A percentile compares a stretch with the other conserved stretches of the same genome.
phyloP scores from a whole-genome alignment of 1,140 invertebrate species.

The Drosophila teissieri region DNA sequence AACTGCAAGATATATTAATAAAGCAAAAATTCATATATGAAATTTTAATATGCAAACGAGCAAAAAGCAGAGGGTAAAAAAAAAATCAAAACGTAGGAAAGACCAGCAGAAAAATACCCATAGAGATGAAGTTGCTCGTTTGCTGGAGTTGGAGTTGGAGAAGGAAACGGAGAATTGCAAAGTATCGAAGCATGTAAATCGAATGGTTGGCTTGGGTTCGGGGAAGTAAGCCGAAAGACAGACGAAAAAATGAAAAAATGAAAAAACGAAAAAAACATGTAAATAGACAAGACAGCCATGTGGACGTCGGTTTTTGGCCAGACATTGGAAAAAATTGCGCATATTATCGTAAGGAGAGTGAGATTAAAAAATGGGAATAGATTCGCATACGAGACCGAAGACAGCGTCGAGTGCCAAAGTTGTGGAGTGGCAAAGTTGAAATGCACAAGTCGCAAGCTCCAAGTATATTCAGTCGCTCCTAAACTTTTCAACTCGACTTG shows the following conservation, averaged over 20 bases:
- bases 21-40: constrained; percentile 81
- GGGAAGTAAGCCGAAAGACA: constrained; percentile 29
- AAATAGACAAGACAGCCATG: constrained; percentile 26
- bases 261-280: constrained; percentile 11
- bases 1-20: constrained; percentile 80
- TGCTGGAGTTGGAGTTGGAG: constrained; percentile 16
- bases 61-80: constrained; percentile 61
- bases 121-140: constrained; percentile 18
- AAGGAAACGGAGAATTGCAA: constrained; percentile 43
- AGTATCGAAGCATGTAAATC: constrained; percentile 74
- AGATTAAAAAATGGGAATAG: constrained; percentile 47
- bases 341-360: constrained; percentile 51
- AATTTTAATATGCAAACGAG: constrained; percentile 82
- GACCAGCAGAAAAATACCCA: constrained; percentile 46
- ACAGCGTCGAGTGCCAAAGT: constrained; percentile 35
- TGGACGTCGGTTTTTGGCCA: constrained; percentile 57
- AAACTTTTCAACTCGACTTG: constrained; percentile 18
- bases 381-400: constrained; percentile 12
- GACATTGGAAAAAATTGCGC: constrained; percentile 46
- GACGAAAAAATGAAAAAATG: constrained; percentile 13
- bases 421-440: constrained; percentile 10
- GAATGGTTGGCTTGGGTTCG: constrained; percentile 45
- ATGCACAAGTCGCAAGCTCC: constrained; percentile 6
- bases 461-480: constrained; percentile 18
- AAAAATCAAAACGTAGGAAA: constrained; percentile 26